phyloP scores from a whole-genome alignment of 1,140 invertebrate genomes.

The Aphis gossypii region DNA sequence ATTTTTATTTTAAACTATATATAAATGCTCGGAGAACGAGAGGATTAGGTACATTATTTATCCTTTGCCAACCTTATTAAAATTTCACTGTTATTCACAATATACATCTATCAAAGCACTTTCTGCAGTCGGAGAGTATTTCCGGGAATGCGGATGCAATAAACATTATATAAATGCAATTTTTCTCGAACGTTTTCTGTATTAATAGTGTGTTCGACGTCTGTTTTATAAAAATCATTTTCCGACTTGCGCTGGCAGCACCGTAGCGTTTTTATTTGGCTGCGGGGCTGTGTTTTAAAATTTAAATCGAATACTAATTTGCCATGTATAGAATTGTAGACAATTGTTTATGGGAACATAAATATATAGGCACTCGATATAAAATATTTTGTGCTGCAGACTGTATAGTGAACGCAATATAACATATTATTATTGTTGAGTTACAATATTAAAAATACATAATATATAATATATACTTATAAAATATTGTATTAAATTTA shows the following conservation, averaged over 20 bases:
- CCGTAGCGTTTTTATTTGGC: not conserved
- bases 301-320: not conserved
- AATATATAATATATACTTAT: not conserved
- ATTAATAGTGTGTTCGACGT: not conserved
- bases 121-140: not conserved
- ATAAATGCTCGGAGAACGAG: not conserved
- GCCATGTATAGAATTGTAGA: not conserved
- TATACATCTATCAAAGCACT: not conserved
- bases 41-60: not conserved
- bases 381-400: not conserved
- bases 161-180: constrained; percentile 12
- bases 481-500: not conserved
- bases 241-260: not conserved
- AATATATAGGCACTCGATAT: not conserved
- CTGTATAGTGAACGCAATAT: not conserved
- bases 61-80: not conserved
- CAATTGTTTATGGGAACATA: not conserved
- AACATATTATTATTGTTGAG: not conserved
- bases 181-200: constrained; percentile 3
- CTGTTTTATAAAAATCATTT: not conserved
- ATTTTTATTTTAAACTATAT: not conserved
- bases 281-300: not conserved
- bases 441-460: not conserved
- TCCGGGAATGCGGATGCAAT: not conserved
- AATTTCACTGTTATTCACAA: not conserved